Conservation (phyloP, 2,113 vertebrate species). For the Neotragus pygmaeus region DNA sequence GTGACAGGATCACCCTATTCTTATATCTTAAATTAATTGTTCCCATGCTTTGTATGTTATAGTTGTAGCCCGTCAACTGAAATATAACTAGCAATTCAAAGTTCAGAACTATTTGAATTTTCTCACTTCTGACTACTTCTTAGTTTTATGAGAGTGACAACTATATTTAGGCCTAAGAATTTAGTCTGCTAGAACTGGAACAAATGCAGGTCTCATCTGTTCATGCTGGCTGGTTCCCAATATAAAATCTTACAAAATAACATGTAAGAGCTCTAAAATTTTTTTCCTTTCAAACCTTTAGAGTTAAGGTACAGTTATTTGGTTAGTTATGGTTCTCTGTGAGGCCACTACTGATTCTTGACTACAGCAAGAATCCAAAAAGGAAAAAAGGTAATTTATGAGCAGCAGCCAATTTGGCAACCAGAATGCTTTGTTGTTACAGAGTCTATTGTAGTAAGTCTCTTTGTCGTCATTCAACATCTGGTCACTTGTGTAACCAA, state of each 20-base stretch:
- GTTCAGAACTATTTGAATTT: neutral
- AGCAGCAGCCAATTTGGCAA: neutral
- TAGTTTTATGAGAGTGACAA: neutral
- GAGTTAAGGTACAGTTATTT: neutral
- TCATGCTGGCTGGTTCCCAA: neutral
- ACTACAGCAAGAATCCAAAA: neutral
- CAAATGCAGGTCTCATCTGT: neutral
- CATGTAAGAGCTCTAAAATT: conserved; percentile 3
- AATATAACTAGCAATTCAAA: conserved; percentile 4
- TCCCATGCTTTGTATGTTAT: neutral
- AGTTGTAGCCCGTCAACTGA: neutral
- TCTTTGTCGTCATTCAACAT: neutral
- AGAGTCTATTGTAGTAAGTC: neutral
- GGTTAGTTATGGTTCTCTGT: neutral
- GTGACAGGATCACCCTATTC: neutral
- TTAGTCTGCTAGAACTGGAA: conserved; percentile 27
- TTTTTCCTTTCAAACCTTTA: conserved; percentile 14
- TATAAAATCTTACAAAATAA: conserved; percentile 5
- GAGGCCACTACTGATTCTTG: neutral
- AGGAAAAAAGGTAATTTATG: neutral
- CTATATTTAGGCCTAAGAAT: conserved; percentile 32
- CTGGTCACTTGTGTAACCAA: neutral
- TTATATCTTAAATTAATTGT: neutral
- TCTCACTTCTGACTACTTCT: neutral
- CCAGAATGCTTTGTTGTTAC: neutral